A percentile compares a stretch with the other conserved stretches of the same genome.
phyloP scores from a whole-genome alignment of 2,113 vertebrate species.

The Neomonachus schauinslandi region DNA sequence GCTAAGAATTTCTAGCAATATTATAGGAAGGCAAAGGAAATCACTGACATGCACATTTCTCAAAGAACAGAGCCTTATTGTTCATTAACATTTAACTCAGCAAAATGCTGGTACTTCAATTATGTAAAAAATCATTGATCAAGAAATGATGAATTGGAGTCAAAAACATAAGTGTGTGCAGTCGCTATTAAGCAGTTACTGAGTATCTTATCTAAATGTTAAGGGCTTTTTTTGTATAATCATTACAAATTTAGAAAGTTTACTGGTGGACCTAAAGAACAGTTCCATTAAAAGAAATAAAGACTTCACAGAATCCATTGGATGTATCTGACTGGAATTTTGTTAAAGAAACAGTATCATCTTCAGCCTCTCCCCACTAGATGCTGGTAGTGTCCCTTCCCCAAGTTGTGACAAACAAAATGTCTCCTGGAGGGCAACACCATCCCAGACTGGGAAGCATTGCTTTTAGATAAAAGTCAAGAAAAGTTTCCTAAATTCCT shows the following conservation, averaged over 20 bases:
- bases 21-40: not conserved
- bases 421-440: not conserved
- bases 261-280: not conserved
- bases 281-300: not conserved
- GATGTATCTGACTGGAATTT: not conserved
- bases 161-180: not conserved
- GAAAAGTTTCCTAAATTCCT: not conserved
- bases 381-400: not conserved
- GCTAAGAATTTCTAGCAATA: not conserved
- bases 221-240: slow-evolving; percentile 50
- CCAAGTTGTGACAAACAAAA: not conserved
- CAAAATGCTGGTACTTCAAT: slow-evolving; percentile 48
- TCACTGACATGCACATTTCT: not conserved
- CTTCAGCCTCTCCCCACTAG: not conserved
- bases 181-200: slow-evolving; percentile 6
- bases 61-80: not conserved
- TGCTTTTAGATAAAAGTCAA: not conserved
- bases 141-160: slow-evolving; percentile 53
- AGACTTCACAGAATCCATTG: not conserved
- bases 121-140: slow-evolving; percentile 32
- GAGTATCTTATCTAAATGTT: slow-evolving; percentile 59
- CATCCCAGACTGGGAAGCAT: fast-evolving
- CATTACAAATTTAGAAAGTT: slow-evolving; percentile 53
- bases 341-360: not conserved
- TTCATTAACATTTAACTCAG: slow-evolving; percentile 56